phyloP scores from a whole-genome alignment of 2,113 vertebrate genomes.

The Sclerurus mexicanus region DNA sequence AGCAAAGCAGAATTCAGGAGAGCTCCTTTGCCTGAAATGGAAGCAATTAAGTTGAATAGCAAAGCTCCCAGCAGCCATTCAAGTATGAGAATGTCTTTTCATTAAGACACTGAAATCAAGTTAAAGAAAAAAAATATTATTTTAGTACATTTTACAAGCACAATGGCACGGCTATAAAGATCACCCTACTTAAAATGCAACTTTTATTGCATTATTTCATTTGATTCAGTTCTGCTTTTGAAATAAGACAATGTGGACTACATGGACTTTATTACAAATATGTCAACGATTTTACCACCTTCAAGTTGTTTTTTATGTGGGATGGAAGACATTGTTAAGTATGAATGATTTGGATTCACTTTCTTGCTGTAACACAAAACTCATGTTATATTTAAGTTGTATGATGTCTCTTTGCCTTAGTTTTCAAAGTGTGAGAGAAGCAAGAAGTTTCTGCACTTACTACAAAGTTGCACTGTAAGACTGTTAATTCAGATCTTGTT shows the following conservation, averaged over 20 bases:
- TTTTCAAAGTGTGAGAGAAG: not conserved
- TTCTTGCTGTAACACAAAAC: not conserved
- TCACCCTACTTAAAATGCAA: not conserved
- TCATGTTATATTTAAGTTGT: not conserved
- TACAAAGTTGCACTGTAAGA: not conserved
- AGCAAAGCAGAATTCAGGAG: not conserved
- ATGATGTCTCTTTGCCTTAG: not conserved
- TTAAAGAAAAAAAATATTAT: not conserved
- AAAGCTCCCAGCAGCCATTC: constrained; percentile 32
- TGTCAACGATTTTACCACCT: not conserved
- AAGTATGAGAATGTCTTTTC: not conserved
- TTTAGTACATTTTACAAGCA: constrained; percentile 22
- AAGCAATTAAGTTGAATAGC: not conserved
- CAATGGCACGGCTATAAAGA: not conserved
- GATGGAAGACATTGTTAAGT: not conserved
- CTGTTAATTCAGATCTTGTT: not conserved
- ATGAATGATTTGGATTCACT: not conserved
- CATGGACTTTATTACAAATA: not conserved
- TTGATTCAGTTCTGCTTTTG: not conserved
- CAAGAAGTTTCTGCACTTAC: not conserved
- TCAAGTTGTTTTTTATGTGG: not conserved
- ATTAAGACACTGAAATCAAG: not conserved
- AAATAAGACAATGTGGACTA: not conserved
- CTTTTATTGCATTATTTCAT: not conserved
- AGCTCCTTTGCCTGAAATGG: not conserved